phyloP scores from a whole-genome alignment of 2,113 vertebrate genomes.

The Strix uralensis region DNA sequence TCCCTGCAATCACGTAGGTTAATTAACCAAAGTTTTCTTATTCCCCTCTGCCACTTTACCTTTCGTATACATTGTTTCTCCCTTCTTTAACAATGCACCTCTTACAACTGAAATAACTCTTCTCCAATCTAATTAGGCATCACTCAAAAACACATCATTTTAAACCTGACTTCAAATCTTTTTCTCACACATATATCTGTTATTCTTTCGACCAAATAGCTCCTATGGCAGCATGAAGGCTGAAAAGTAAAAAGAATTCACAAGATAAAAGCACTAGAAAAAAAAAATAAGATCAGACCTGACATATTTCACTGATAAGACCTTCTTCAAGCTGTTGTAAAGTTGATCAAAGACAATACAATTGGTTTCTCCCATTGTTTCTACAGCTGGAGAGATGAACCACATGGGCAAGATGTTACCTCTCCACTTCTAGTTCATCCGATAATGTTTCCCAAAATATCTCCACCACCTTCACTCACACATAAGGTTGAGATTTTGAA shows the following conservation, averaged over 20 bases:
- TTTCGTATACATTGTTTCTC: background rate
- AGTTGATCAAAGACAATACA: background rate
- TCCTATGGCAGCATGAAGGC: background rate
- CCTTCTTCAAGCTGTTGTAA: background rate
- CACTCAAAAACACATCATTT: conserved; percentile 21
- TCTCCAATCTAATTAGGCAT: background rate
- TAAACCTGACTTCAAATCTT: background rate
- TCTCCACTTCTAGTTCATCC: background rate
- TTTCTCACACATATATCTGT: background rate
- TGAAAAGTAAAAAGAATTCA: background rate
- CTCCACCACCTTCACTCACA: background rate
- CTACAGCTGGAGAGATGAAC: background rate
- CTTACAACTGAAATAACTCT: background rate
- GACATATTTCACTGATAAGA: background rate
- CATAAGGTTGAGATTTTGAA: background rate
- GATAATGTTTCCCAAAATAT: background rate
- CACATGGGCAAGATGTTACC: background rate
- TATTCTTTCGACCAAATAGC: background rate
- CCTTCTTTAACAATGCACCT: background rate
- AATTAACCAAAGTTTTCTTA: conserved; percentile 44
- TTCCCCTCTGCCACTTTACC: background rate
- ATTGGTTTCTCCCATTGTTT: background rate
- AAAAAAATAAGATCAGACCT: background rate
- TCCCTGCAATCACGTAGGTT: conserved; percentile 17
- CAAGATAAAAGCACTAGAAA: conserved; percentile 9